These are phyloP conservation scores for Typhlomys cinereus DNA, from an alignment of 2,113 vertebrate genomes.

Conservation along the genomic window DNA sequence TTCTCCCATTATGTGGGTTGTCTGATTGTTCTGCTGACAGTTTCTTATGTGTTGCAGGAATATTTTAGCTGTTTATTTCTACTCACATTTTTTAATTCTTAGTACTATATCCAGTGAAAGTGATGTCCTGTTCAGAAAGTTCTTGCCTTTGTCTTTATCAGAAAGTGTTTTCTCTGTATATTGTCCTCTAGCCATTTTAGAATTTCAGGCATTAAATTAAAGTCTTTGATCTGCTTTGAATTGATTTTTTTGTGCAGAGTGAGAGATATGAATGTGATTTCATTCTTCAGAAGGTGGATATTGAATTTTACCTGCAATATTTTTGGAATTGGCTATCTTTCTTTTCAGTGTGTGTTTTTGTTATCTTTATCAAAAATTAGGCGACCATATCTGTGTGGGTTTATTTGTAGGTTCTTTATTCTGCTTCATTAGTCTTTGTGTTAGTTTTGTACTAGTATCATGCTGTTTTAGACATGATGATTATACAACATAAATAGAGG, in stretches of 20 bases:
- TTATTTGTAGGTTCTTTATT: too few species aligned
- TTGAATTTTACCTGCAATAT: not conserved
- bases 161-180: not conserved
- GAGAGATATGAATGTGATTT: not conserved
- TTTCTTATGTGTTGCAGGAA: not conserved
- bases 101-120: not conserved
- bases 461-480: too few species aligned
- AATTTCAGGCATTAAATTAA: not conserved
- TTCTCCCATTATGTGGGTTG: not conserved
- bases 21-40: too few species aligned
- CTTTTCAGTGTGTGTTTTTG: not conserved
- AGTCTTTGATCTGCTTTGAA: not conserved
- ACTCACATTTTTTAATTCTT: not conserved
- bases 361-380: not conserved
- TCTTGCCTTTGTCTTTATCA: not conserved
- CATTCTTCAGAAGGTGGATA: not conserved
- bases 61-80: too few species aligned
- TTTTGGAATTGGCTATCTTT: not conserved
- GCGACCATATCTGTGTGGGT: too few species aligned
- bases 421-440: too few species aligned
- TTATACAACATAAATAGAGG: too few species aligned
- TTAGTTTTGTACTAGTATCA: too few species aligned
- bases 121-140: not conserved
- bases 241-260: not conserved
- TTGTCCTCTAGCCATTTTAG: not conserved